Percentiles rank a stretch among this genome's conserved stretches.
Evolutionary conservation across 2,797 vertebrate genomes (phyloP).

Genomic region (Poeciliopsis presidionis): DNA sequence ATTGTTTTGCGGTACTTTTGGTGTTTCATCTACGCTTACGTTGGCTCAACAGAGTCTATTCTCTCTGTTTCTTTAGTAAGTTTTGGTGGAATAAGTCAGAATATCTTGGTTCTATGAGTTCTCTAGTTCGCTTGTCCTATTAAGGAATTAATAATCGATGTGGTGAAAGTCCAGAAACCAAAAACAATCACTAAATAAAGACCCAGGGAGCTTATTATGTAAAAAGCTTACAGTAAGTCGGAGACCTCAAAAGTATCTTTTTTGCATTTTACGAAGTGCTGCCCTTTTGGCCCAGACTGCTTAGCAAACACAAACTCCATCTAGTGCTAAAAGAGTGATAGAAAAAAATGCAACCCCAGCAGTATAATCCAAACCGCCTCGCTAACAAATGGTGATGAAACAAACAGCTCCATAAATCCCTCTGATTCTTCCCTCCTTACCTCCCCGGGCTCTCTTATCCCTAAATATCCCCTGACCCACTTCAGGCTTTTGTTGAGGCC

Average conservation of each 20-base stretch:
- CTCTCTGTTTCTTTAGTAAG: neutral
- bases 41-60: neutral
- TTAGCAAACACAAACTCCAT: slow-evolving; percentile 13
- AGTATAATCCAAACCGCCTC: slow-evolving; percentile 52
- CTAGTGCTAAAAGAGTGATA: slow-evolving; percentile 27
- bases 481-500: slow-evolving; percentile 50
- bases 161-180: neutral
- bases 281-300: slow-evolving; percentile 47
- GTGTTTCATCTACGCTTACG: neutral
- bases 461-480: slow-evolving; percentile 69
- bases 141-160: slow-evolving; percentile 1
- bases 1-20: neutral
- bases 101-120: neutral
- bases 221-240: slow-evolving; percentile 38
- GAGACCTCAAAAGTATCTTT: slow-evolving; percentile 30
- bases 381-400: slow-evolving; percentile 56
- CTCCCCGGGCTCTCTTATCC: slow-evolving; percentile 50
- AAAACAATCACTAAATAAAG: slow-evolving; percentile 22
- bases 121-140: neutral
- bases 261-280: slow-evolving; percentile 22
- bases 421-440: slow-evolving; percentile 44
- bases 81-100: neutral
- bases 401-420: slow-evolving; percentile 57
- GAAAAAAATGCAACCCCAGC: slow-evolving; percentile 23
- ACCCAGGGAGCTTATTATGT: slow-evolving; percentile 42